Conservation (phyloP, 2,113 vertebrate species). For the Micronycteris hirsuta region DNA sequence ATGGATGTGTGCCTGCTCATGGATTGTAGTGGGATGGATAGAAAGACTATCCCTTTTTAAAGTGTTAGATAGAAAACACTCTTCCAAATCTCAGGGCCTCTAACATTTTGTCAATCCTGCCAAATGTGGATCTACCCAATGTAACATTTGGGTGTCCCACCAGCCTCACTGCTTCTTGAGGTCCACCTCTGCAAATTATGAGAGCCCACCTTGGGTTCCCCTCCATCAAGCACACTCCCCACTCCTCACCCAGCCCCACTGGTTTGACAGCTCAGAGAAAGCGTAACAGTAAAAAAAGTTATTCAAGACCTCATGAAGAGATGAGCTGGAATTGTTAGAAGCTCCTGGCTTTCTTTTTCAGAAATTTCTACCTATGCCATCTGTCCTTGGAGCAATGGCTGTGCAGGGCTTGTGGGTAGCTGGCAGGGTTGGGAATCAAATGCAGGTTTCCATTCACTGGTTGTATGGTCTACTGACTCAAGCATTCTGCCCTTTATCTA, state of each 20-base stretch:
- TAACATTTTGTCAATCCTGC: neutral
- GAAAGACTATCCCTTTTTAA: neutral
- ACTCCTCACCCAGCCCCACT: neutral
- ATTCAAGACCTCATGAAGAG: neutral
- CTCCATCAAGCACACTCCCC: neutral
- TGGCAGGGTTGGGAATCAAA: neutral
- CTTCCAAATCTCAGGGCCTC: neutral
- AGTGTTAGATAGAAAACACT: neutral
- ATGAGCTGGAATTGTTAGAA: neutral
- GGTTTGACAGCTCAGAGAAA: neutral
- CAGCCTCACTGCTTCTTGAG: neutral
- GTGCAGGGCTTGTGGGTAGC: neutral
- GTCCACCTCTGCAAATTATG: neutral
- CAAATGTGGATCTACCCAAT: neutral
- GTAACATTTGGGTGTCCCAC: neutral
- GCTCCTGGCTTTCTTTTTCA: neutral
- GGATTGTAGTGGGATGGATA: neutral
- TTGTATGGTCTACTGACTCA: neutral
- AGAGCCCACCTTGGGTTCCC: neutral
- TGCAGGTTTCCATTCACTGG: neutral
- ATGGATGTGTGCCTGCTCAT: neutral
- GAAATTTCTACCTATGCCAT: neutral
- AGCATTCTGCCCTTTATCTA: neutral
- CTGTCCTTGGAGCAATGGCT: neutral
- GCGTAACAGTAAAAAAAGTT: neutral